phyloP scores from a whole-genome alignment of 1,140 invertebrate species.

The silkworm (Bombyx mori) region DNA sequence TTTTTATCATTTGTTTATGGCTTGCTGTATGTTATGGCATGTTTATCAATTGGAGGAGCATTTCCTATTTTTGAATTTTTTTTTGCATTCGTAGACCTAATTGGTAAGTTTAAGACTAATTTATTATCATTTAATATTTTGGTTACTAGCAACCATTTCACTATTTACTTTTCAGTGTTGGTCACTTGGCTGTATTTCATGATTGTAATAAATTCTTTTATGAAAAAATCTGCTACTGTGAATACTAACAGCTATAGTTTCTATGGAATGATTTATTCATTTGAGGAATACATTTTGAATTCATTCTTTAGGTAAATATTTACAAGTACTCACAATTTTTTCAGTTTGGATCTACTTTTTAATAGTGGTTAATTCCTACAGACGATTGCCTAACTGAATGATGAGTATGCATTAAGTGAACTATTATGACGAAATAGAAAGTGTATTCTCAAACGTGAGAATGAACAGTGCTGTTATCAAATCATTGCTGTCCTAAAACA shows the following conservation, averaged over 20 bases:
- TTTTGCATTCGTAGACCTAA: constrained; percentile 32
- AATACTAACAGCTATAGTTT: not conserved
- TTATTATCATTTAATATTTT: too few relatives aligned
- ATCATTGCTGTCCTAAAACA: too few relatives aligned
- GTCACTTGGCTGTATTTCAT: constrained; percentile 32
- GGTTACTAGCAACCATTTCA: too few relatives aligned
- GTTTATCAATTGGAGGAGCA: constrained; percentile 24
- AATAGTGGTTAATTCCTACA: constrained; percentile 50
- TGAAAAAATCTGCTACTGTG: constrained; percentile 1
- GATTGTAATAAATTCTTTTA: constrained; percentile 23
- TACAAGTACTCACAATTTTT: constrained; percentile 21
- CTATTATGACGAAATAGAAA: too few relatives aligned
- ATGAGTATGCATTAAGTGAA: too few relatives aligned
- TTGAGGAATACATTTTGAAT: not conserved
- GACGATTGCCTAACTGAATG: constrained; percentile 6
- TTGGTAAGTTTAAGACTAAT: constrained; percentile 25
- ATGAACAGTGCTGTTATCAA: too few relatives aligned
- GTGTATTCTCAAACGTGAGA: too few relatives aligned
- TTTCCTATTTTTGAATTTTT: constrained; percentile 43
- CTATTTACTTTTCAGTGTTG: constrained; percentile 25
- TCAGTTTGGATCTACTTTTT: constrained; percentile 52
- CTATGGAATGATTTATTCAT: not conserved
- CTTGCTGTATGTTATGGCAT: constrained; percentile 33
- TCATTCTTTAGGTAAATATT: constrained; percentile 1
- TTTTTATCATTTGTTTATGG: constrained; percentile 35